A percentile compares a stretch with the other conserved stretches of the same genome.
Conservation (phyloP, 2,888 invertebrate species). For the Lycocerus yunnanus region DNA sequence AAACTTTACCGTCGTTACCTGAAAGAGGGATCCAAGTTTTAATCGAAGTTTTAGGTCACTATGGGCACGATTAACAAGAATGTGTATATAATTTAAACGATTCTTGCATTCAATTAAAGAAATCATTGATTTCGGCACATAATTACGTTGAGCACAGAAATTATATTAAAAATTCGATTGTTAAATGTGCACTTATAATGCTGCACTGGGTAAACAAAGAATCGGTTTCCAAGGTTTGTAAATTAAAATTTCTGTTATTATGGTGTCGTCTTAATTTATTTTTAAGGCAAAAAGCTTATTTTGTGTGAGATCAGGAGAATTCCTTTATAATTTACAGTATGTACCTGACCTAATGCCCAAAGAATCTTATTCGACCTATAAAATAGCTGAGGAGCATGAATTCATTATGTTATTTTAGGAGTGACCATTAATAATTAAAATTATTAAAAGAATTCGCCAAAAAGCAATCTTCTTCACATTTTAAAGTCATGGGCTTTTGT, state of each 20-base stretch:
- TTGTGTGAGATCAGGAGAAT: no score
- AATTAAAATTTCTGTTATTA: not conserved
- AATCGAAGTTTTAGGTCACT: constrained; percentile 45
- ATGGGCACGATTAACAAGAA: constrained; percentile 32
- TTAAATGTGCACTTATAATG: not conserved
- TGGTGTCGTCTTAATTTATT: no score
- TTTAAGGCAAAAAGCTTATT: no score
- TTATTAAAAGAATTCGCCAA: no score
- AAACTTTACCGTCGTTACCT: constrained; percentile 58
- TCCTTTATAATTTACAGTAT: no score
- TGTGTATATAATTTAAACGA: constrained; percentile 33
- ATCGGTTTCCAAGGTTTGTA: not conserved
- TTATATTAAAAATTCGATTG: not conserved
- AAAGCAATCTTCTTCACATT: no score
- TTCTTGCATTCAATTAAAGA: constrained; percentile 30
- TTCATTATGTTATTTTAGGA: no score
- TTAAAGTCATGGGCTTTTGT: no score
- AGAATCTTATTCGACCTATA: no score
- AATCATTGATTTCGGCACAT: constrained; percentile 37
- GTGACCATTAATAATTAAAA: no score
- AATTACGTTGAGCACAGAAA: constrained; percentile 36
- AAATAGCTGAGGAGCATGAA: no score
- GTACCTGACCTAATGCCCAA: no score
- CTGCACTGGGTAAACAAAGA: not conserved
- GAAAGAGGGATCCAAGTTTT: constrained; percentile 45